Evolutionary conservation across 2,113 vertebrate genomes (phyloP), one percentile per base, ranked within the genome.

Genomic region (Megalops atlanticus): DNA sequence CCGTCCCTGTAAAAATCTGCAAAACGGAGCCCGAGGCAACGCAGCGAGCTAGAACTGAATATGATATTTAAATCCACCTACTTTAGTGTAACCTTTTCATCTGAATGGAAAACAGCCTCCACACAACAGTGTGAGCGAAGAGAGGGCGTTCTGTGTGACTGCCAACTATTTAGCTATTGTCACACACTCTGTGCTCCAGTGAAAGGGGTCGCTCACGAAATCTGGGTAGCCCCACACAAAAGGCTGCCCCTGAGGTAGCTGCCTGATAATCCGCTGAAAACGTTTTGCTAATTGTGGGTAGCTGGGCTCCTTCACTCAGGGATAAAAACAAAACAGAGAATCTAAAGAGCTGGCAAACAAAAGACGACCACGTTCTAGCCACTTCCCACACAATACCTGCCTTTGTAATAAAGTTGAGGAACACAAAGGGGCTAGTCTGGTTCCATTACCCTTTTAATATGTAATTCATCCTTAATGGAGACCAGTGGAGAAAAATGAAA

Each of bases 191-290:
- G 18, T 14, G 15, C 38, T 31, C 12, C 21, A 0, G 38, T 69
- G 24, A 41, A 11, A 39, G 38, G 38, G 4, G n/a, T 3, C 12
- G 15, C 49, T 52, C 45, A 35, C 27, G 11, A 52, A 4, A 15
- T 52, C 31, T 35, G 31, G 24, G 52, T 1, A 15, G 54, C 7
- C 24, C 12, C 33, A 16, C 11, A 27, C 21, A 33, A 68, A 39
- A 16, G 52, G 33, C 68, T 10, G 68, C 21, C 41, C 11, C 7
- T n/a, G 68, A 47, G 33, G 38, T 18, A 38, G 41, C 21, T 15
- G 40, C 18, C 43, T 36, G 78, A 79, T 49, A 79, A 79, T 79
- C 68, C 70, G 16, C 14, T 47, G 69, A 36, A 49, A 79, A 54
- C 6, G 18, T 68, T 45, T 45, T 45, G 43, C 43, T 14, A 45